Percentiles rank a stretch among this genome's conserved stretches.
Evolutionary conservation across 2,797 vertebrate species (phyloP).

Genomic region (Peromyscus attwateri): DNA sequence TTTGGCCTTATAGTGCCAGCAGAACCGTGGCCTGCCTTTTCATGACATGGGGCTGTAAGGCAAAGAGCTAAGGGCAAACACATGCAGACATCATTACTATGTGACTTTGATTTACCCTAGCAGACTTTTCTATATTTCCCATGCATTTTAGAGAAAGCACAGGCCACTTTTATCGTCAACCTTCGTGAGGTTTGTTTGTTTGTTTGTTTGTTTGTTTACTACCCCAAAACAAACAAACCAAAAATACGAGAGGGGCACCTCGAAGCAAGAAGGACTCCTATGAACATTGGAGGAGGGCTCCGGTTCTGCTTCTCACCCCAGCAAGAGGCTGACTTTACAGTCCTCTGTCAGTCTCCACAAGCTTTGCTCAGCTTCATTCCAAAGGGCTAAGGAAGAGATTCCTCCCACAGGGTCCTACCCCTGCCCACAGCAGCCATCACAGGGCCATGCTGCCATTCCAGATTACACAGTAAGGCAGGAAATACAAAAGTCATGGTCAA

Average conservation of each 20-base stretch:
- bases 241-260: neutral
- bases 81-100: neutral
- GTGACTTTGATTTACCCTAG: neutral
- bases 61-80: neutral
- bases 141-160: neutral
- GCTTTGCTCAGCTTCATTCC: neutral
- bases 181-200: neutral
- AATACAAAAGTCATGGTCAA: neutral
- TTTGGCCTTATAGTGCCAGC: neutral
- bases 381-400: neutral
- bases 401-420: neutral
- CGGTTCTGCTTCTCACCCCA: neutral
- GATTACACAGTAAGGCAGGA: neutral
- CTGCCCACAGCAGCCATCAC: neutral
- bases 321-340: neutral
- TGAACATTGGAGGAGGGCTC: neutral
- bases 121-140: neutral
- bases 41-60: neutral
- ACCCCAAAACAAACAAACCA: constrained; percentile 21
- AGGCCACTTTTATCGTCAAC: neutral
- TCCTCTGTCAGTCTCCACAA: neutral
- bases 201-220: neutral
- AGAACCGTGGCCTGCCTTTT: neutral
- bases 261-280: neutral
- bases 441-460: neutral